These are phyloP conservation scores for Chrysemys picta DNA, from an alignment of 2,113 vertebrate species.

Conservation along the genomic window DNA sequence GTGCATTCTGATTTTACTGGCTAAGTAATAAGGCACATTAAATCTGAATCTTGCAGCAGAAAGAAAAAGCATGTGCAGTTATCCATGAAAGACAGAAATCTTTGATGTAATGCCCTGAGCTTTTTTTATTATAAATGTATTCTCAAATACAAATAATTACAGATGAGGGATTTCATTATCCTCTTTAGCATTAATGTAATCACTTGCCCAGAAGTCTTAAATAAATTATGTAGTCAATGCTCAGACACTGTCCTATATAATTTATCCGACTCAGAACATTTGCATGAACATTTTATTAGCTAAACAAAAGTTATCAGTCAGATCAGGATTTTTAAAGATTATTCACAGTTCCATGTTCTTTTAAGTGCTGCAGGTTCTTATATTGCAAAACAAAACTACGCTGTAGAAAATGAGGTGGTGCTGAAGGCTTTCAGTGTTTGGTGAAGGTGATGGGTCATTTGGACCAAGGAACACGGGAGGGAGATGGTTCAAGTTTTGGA, in stretches of 20 bases:
- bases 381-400: background rate
- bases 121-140: conserved; percentile 12
- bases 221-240: conserved; percentile 55
- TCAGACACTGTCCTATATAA: conserved; percentile 32
- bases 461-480: background rate
- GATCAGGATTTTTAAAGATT: background rate
- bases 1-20: conserved; percentile 25
- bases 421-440: background rate
- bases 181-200: conserved; percentile 32
- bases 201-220: background rate
- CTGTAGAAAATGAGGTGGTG: background rate
- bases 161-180: background rate
- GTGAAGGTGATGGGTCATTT: background rate
- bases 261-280: conserved; percentile 33
- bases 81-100: background rate
- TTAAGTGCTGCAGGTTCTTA: background rate
- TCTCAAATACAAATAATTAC: conserved; percentile 24
- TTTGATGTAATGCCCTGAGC: background rate
- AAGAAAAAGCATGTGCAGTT: background rate
- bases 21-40: background rate
- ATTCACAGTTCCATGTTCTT: background rate
- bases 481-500: background rate
- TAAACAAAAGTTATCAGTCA: background rate
- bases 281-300: background rate
- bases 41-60: background rate